Conservation (phyloP, 2,113 vertebrate genomes). For the Limanda limanda region DNA sequence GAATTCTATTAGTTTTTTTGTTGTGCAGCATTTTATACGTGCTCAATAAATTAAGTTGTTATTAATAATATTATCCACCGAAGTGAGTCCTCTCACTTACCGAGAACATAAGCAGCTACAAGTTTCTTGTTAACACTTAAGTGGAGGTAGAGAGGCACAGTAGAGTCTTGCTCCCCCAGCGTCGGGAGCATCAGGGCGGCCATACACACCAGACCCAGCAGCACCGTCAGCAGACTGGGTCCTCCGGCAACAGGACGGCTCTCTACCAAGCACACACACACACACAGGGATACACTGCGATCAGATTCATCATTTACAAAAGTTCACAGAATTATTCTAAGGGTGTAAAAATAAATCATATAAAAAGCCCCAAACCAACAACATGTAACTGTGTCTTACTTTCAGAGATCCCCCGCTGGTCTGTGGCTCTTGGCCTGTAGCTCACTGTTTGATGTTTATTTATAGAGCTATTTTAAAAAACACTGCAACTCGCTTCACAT, state of each 20-base stretch:
- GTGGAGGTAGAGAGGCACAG: conserved; percentile 99
- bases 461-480: background rate
- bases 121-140: conserved; percentile 99
- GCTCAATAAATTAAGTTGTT: too few relatives aligned
- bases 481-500: background rate
- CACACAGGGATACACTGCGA: background rate
- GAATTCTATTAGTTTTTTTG: too few relatives aligned
- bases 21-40: too few relatives aligned
- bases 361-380: too few relatives aligned
- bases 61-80: too few relatives aligned
- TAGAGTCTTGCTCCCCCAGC: conserved; percentile 94
- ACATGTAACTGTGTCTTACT: too few relatives aligned
- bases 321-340: background rate
- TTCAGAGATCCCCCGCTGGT: too few relatives aligned
- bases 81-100: conserved; percentile 75
- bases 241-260: conserved; percentile 89
- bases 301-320: background rate
- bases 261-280: conserved; percentile 79
- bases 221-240: conserved; percentile 95
- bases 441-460: background rate
- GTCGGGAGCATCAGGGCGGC: conserved; percentile 97
- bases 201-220: conserved; percentile 94
- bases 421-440: too few relatives aligned
- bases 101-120: conserved; percentile 99
- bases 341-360: too few relatives aligned